Evolutionary conservation across 2,113 vertebrate species (phyloP).

Genomic region (Phoenicopterus ruber): DNA sequence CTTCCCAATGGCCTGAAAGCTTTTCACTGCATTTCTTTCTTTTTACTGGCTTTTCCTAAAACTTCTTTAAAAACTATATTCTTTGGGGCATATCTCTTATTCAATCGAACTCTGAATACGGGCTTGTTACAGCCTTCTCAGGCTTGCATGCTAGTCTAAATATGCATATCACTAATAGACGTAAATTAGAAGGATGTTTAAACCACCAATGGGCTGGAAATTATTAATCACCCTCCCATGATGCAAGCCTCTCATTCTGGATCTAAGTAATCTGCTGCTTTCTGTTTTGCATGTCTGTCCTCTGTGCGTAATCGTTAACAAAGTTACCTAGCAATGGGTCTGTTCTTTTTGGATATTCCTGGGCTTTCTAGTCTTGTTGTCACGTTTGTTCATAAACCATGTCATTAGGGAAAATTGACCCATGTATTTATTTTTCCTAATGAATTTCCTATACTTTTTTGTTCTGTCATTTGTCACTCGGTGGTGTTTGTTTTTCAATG

Average conservation of each 20-base stretch:
- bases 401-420: not conserved
- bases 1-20: not conserved
- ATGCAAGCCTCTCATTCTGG: not conserved
- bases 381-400: not conserved
- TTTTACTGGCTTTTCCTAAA: not conserved
- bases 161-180: not conserved
- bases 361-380: not conserved
- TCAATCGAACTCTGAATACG: not conserved
- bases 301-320: not conserved
- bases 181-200: slow-evolving; percentile 35
- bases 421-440: not conserved
- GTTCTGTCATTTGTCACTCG: not conserved
- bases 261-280: not conserved
- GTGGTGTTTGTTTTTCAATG: not conserved
- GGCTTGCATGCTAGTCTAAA: not conserved
- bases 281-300: not conserved
- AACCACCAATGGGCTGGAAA: slow-evolving; percentile 28
- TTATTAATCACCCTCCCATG: not conserved
- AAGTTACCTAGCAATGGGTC: not conserved
- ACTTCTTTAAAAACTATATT: not conserved
- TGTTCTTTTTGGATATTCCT: not conserved
- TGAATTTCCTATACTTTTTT: not conserved
- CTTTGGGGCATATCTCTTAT: not conserved
- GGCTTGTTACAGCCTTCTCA: not conserved
- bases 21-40: not conserved